Evolutionary conservation across 1,140 invertebrate species (phyloP).

Genomic region (Bombus confusus): DNA sequence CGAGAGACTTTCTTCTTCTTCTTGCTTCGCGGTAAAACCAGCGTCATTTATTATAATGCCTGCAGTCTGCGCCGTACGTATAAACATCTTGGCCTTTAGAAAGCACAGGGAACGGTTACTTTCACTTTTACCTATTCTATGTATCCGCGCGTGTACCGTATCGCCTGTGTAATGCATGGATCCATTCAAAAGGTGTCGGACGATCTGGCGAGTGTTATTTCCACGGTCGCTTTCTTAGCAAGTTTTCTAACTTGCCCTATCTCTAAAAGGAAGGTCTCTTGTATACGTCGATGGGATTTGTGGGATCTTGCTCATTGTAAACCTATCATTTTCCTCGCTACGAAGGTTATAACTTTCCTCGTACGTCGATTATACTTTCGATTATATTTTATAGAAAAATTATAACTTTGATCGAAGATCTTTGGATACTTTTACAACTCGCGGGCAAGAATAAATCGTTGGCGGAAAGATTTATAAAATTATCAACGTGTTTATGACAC

Average conservation of each 20-base stretch:
- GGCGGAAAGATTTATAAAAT: neutral
- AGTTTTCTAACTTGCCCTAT: neutral
- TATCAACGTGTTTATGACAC: neutral
- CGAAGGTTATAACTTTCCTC: neutral
- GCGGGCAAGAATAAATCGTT: too few relatives aligned
- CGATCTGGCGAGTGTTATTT: neutral
- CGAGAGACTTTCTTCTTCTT: conserved; percentile 4
- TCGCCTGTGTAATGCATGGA: neutral
- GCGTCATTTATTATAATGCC: conserved; percentile 36
- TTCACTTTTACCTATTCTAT: conserved; percentile 42
- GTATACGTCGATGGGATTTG: neutral
- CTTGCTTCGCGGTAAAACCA: neutral
- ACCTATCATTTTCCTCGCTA: neutral
- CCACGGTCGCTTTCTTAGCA: neutral
- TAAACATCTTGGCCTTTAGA: conserved; percentile 45
- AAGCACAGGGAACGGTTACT: conserved; percentile 39
- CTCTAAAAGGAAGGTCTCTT: neutral
- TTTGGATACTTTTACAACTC: too few relatives aligned
- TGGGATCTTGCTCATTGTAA: neutral
- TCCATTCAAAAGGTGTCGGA: neutral
- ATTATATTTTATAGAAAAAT: too few relatives aligned
- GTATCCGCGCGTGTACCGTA: neutral
- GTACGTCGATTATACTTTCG: neutral
- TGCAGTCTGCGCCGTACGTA: conserved; percentile 7
- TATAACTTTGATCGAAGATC: neutral